Base-by-base conservation (phyloP, 2,888 invertebrate genomes). In the Limnephilus marmoratus region DNA sequence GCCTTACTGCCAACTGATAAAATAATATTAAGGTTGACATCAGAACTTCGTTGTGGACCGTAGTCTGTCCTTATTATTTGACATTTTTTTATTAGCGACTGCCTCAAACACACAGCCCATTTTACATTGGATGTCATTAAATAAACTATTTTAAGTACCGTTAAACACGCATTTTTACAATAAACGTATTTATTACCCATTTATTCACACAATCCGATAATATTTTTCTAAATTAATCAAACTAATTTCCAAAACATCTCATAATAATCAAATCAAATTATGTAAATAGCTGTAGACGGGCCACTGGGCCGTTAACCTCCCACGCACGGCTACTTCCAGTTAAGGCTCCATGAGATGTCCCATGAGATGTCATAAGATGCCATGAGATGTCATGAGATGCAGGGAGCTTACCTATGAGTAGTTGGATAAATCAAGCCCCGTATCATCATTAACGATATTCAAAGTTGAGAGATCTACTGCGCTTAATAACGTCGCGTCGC, bases 211-310 rank as follows among this genome's bases (percentile, higher is more conserved):
- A 24, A 68, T 68, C 7, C 24, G 68, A 68, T 9, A 68, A 68
- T 68, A 68, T 68, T 24, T 68, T 24, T 68, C 68, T n/a, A 68
- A 68, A 68, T 68, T 68, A n/a, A 68, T 24, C 68, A 68, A 68
- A 68, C 11, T 68, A 68, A 68, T 68, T 68, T 68, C 68, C 68
- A 24, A 68, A 68, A 68, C 24, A 68, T 24, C 68, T 68, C 24
- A n/a, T 68, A 68, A 68, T 68, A 68, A 89, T 89, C 88, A 89
- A 89, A 89, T 89, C 68, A 81, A 89, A 89, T 89, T 89, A 89
- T 89, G 88, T 81, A 80, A 89, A 89, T 80, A 89, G 68, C 37
- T 37, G 34, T 88, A 68, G 80, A 80, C n/a, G 24, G 24, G 4
- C 24, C 24, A n/a, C 24, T 68, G 68, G 24, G n/a, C 68, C 37